phyloP scores from a whole-genome alignment of 1,140 invertebrate species.

The Oreohelix idahoensis region DNA sequence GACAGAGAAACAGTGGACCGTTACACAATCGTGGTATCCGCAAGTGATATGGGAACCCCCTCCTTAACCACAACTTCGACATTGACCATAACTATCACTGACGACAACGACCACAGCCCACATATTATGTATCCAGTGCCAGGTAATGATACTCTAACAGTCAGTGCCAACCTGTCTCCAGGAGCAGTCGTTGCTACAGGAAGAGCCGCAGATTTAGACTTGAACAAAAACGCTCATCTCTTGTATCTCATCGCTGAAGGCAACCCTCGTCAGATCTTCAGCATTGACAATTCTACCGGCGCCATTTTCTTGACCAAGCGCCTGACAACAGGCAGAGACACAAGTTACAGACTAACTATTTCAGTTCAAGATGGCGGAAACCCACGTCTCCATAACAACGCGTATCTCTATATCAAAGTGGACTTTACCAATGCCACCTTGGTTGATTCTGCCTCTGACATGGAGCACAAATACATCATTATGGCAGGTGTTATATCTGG shows the following conservation, averaged over 20 bases:
- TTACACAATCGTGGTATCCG: conserved; percentile 68
- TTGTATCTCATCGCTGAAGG: conserved; percentile 34
- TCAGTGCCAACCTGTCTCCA: conserved; percentile 36
- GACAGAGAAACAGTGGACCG: conserved; percentile 82
- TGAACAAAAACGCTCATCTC: conserved; percentile 30
- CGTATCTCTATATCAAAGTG: conserved; percentile 28
- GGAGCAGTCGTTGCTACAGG: conserved; percentile 18
- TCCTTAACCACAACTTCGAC: conserved; percentile 77
- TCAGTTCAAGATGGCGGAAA: conserved; percentile 38
- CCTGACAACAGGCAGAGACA: background rate
- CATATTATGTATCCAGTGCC: conserved; percentile 48
- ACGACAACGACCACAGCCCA: conserved; percentile 95
- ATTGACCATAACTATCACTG: conserved; percentile 81
- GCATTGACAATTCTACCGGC: conserved; percentile 42
- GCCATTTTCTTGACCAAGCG: conserved; percentile 39
- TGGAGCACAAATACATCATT: conserved; percentile 37
- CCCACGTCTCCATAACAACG: conserved; percentile 5
- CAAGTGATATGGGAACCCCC: conserved; percentile 85
- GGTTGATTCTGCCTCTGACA: background rate
- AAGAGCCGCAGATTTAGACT: conserved; percentile 16
- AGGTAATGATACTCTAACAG: conserved; percentile 44
- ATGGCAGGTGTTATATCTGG: conserved; percentile 44
- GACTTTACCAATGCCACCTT: conserved; percentile 38
- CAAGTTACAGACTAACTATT: conserved; percentile 22
- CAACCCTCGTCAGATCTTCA: conserved; percentile 31